Evolutionary conservation across 2,888 invertebrate genomes (phyloP).

Genomic region (Zaprionus bogoriensis): DNA sequence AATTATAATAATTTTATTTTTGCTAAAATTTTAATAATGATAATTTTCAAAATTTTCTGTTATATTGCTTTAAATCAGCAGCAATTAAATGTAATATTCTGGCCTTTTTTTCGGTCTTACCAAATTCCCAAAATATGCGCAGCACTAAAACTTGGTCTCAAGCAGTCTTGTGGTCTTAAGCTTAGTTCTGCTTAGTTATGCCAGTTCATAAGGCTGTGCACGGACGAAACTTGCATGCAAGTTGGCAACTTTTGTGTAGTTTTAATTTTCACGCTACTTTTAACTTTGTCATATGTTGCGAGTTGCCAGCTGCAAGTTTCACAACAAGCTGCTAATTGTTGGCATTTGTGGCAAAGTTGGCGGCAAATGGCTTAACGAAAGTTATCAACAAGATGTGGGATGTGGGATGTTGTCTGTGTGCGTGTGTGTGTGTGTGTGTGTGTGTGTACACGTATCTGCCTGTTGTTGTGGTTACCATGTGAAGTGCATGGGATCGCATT

Average conservation of each 20-base stretch:
- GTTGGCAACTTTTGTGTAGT: constrained; percentile 40
- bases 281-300: constrained; percentile 24
- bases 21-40: not conserved
- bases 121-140: not conserved
- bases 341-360: constrained; percentile 25
- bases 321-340: constrained; percentile 38
- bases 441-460: not conserved
- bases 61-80: not conserved
- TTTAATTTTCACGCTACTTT: constrained; percentile 32
- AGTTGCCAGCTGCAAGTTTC: not conserved
- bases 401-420: not conserved
- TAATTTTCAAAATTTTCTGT: too few species aligned
- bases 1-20: too few species aligned
- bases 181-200: not conserved
- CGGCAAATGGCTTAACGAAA: constrained; percentile 18
- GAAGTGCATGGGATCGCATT: not conserved
- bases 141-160: too few species aligned
- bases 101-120: not conserved
- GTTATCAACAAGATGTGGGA: constrained; percentile 13
- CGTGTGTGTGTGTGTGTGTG: not conserved
- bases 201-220: not conserved
- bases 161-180: not conserved
- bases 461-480: too few species aligned
- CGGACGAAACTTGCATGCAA: not conserved
- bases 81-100: not conserved